Evolutionary conservation across 2,113 vertebrate genomes (phyloP).

Genomic region (Daboia siamensis): DNA sequence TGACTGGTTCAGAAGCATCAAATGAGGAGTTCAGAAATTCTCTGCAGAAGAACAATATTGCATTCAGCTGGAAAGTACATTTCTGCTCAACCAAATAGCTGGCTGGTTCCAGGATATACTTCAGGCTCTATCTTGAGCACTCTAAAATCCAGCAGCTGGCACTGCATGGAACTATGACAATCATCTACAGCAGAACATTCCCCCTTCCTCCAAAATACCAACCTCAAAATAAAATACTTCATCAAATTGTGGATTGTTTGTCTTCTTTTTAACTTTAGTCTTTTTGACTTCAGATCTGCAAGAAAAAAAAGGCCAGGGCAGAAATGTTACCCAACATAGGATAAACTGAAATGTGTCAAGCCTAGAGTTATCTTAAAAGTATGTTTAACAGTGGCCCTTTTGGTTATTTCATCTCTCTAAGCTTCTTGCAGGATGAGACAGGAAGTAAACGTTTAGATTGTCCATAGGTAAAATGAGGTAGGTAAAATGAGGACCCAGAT

Average conservation of each 20-base stretch:
- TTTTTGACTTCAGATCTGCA: constrained; percentile 94
- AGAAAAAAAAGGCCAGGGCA: constrained; percentile 10
- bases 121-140: constrained; percentile 23
- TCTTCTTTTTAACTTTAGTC: constrained; percentile 97
- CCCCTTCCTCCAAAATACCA: constrained; percentile 52
- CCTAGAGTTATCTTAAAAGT: background rate
- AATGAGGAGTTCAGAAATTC: background rate
- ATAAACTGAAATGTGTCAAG: background rate
- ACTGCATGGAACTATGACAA: constrained; percentile 28
- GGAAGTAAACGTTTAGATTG: background rate
- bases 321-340: constrained; percentile 14
- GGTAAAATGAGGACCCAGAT: too few relatives aligned
- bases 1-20: background rate
- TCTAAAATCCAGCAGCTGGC: constrained; percentile 43
- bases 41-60: background rate
- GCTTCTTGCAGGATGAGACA: background rate
- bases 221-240: constrained; percentile 99
- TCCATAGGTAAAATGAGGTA: too few relatives aligned
- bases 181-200: constrained; percentile 39
- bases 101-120: constrained; percentile 5
- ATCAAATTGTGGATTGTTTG: constrained; percentile 96
- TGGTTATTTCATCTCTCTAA: background rate
- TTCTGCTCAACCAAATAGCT: background rate
- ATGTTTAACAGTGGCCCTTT: constrained; percentile 29
- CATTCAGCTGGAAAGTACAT: constrained; percentile 16